A percentile compares a stretch with the other conserved stretches of the same genome.
phyloP scores from a whole-genome alignment of 2,113 vertebrate species.

The Corythornis cristatus region DNA sequence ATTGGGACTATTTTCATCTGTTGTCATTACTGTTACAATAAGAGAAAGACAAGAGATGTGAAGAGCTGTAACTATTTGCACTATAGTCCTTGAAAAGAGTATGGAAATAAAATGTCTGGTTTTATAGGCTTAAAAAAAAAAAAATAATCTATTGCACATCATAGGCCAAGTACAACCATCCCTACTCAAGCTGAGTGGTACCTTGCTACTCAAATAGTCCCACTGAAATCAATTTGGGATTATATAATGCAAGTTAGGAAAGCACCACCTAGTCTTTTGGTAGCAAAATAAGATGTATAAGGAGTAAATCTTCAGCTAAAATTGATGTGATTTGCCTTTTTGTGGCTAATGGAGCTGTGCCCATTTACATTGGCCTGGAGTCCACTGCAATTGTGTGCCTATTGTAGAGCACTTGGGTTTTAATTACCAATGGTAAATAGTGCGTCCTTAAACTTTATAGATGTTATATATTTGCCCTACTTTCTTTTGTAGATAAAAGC shows the following conservation, averaged over 20 bases:
- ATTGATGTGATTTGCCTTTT: neutral
- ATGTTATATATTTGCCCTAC: constrained; percentile 31
- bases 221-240: constrained; percentile 54
- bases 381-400: neutral
- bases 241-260: neutral
- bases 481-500: constrained; percentile 61
- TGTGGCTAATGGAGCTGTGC: neutral
- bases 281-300: neutral
- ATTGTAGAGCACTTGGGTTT: constrained; percentile 20
- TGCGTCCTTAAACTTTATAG: constrained; percentile 55
- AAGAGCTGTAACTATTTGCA: neutral
- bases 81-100: neutral
- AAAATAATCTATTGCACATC: neutral
- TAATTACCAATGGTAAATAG: constrained; percentile 49
- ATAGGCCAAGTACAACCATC: neutral
- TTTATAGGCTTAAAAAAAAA: neutral
- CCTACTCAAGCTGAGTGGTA: neutral
- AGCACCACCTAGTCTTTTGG: neutral
- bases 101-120: neutral
- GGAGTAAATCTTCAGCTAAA: neutral
- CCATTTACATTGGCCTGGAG: neutral
- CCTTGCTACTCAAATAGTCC: constrained; percentile 32
- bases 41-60: neutral
- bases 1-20: neutral
- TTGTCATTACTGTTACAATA: neutral